phyloP scores from a whole-genome alignment of 2,113 vertebrate species.

The Myotis lucifugus region DNA sequence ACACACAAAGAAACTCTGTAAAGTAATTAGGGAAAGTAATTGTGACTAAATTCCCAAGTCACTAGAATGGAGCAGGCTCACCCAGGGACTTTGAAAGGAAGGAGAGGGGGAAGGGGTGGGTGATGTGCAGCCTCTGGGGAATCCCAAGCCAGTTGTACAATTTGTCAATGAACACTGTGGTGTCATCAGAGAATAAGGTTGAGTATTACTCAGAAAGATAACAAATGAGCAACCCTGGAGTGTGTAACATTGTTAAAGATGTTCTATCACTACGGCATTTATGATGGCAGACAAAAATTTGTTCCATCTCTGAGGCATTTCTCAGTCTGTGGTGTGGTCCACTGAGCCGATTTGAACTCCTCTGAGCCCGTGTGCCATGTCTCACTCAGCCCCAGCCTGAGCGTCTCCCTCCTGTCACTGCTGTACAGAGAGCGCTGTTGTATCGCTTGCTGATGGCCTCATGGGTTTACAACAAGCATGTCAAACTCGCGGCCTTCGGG shows the following conservation, averaged over 20 bases:
- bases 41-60: background rate
- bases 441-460: background rate
- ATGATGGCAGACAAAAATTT: conserved; percentile 44
- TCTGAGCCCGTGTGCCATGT: background rate
- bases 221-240: conserved; percentile 63
- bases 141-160: conserved; percentile 13
- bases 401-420: background rate
- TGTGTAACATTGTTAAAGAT: conserved; percentile 56
- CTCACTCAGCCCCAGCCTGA: conserved; percentile 45
- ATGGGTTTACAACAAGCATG: background rate
- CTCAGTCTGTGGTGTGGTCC: conserved; percentile 65
- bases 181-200: conserved; percentile 50
- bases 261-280: conserved; percentile 75
- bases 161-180: conserved; percentile 44
- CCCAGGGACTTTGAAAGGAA: background rate
- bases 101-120: background rate
- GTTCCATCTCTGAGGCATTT: conserved; percentile 66
- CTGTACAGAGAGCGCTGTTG: background rate
- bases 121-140: background rate
- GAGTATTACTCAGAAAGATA: conserved; percentile 69
- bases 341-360: conserved; percentile 62
- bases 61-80: background rate
- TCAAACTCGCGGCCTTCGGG: too few relatives aligned
- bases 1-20: background rate
- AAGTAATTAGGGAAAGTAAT: background rate